Evolutionary conservation across 2,113 vertebrate genomes (phyloP).

Genomic region (Jacana jacana): DNA sequence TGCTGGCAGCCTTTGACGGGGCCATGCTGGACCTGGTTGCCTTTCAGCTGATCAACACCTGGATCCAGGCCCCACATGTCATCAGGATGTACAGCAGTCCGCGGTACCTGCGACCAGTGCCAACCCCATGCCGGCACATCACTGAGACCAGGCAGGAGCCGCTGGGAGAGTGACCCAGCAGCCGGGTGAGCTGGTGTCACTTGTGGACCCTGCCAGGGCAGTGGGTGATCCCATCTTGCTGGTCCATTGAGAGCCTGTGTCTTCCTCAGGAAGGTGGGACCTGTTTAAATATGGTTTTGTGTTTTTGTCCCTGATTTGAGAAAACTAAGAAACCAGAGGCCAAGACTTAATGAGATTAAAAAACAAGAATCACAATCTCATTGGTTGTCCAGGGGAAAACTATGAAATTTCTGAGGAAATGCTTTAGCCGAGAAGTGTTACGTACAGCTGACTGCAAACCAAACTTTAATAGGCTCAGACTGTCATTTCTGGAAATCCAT

Average conservation of each 20-base stretch:
- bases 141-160: neutral
- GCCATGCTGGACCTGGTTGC: constrained; percentile 69
- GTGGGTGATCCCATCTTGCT: rapidly evolving
- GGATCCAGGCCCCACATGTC: constrained; percentile 79
- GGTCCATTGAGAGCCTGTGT: rapidly evolving
- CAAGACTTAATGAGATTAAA: neutral
- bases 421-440: neutral
- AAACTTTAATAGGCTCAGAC: neutral
- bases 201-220: rapidly evolving
- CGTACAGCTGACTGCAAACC: rapidly evolving
- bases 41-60: constrained; percentile 76
- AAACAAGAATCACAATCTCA: too few species aligned
- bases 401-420: neutral
- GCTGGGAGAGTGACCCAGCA: rapidly evolving
- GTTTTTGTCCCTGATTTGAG: neutral
- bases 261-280: neutral
- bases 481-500: neutral
- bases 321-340: neutral
- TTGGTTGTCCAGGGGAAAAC: neutral
- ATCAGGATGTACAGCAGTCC: constrained; percentile 73
- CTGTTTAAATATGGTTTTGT: neutral
- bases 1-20: constrained; percentile 71
- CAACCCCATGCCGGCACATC: neutral
- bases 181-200: rapidly evolving
- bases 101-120: constrained; percentile 26